Evolutionary conservation across 2,888 invertebrate species (phyloP), one percentile per base, ranked within the genome.

Genomic region (Drosophila diplacantha): DNA sequence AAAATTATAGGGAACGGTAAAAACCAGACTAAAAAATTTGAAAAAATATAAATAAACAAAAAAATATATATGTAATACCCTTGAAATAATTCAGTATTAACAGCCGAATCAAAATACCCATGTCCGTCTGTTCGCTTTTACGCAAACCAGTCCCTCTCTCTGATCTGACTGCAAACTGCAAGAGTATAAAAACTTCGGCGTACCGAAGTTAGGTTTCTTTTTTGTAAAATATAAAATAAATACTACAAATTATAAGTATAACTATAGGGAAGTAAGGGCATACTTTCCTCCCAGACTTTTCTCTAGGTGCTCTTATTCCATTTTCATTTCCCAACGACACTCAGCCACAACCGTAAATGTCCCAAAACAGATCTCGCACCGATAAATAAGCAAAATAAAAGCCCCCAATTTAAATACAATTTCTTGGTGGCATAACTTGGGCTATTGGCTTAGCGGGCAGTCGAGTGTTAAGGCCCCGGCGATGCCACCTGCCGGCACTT

Each of bases 341-440:
- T 46, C 20, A 43, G 22, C 20, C 31, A 8, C n/a, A 26, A 39
- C 58, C 44, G 14, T 46, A 46, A 59, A 20, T 58, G 58, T 43
- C 38, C 38, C 57, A 37, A 56, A 38, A 31, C 44, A 57, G 38
- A 32, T 29, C 34, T 43, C 12, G 16, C 35, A 43, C 37, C 50
- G 50, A 37, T 61, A 35, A 54, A 54, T 43, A 31, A 24, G 14
- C n/a, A 50, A n/a, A 31, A 61, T 62, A 53, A 35, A 62, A 46
- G 70, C 22, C 34, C 35, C 57, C 62, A 68, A 76, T 78, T 74
- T 76, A 76, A 81, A 77, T 81, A 73, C 50, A 63, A 62, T 67
- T 75, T 58, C 43, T 56, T 26, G 34, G 32, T 18, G 49, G 22
- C 31, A 56, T 67, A 66, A 66, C 65, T 66, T 66, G 41, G 41